phyloP scores from a whole-genome alignment of 37 sponge, comb jelly and placozoan species.

The Beroe forskalii region DNA sequence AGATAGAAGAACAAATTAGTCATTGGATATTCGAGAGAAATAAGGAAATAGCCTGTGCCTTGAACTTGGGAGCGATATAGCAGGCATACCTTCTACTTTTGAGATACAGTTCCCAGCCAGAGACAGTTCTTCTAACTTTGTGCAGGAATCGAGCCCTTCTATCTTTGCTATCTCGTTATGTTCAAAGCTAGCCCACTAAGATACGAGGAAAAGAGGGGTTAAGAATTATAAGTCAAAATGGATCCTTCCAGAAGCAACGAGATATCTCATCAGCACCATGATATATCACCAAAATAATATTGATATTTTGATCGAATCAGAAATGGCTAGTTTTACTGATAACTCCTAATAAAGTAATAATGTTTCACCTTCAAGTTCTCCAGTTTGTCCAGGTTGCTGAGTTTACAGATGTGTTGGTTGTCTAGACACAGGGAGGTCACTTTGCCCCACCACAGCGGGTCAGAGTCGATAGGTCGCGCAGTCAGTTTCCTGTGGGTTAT shows the following conservation, averaged over 20 bases:
- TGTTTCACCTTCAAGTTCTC: conserved; percentile 74
- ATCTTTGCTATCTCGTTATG: conserved; percentile 72
- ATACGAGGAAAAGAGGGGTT: too few relatives aligned
- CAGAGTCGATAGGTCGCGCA: not conserved
- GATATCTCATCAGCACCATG: too few relatives aligned
- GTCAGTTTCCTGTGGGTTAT: not conserved
- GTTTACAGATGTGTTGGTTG: conserved; percentile 69
- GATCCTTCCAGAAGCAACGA: too few relatives aligned
- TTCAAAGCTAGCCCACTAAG: conserved; percentile 78
- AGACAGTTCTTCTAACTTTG: conserved; percentile 80
- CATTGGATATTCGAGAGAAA: too few relatives aligned
- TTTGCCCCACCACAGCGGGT: conserved; percentile 70
- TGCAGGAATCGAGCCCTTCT: conserved; percentile 72
- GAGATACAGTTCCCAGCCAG: conserved; percentile 76
- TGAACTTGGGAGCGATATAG: too few relatives aligned
- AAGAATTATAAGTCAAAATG: too few relatives aligned
- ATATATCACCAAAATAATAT: too few relatives aligned
- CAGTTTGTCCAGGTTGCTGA: conserved; percentile 74
- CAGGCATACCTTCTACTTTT: conserved; percentile 67
- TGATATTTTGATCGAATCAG: too few relatives aligned
- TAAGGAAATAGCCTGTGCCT: too few relatives aligned
- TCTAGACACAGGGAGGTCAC: conserved; percentile 74
- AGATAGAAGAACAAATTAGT: too few relatives aligned
- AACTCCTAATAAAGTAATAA: too few relatives aligned
- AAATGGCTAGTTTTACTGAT: too few relatives aligned